Evolutionary conservation across 1,140 invertebrate species (phyloP), one percentile per base, ranked within the genome.

Genomic region (Eueides isabella): DNA sequence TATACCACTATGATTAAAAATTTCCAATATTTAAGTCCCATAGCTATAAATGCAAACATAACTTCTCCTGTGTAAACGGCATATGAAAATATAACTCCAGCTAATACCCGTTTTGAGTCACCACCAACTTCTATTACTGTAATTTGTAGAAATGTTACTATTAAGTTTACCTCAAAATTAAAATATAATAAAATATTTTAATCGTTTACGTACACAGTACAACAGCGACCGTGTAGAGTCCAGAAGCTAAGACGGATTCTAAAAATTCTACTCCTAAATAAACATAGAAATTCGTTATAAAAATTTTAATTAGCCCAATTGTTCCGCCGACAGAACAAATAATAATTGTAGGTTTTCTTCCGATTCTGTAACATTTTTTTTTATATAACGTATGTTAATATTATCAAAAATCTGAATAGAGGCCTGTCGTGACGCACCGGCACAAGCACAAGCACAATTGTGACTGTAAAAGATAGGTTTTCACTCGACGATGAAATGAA

Each of bases 101-200:
- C 82, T 14, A 84, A 68, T 5, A 92, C 83, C 73, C 90, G 79
- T 71, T 86, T 85, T 2, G 78, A 80, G 62, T 85, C 80, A 12
- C 88, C 86, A 1, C 86, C 85, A 55, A 88, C 80, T 82, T 92
- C 90, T 26, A 92, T 85, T 71, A 92, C 90, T 92, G 83, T 67
- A 91, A 89, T 19, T 76, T 23, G 75, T 5, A 55, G 71, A 67
- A 35, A 41, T 35, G 12, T 11, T 6, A 19, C 48, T 11, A 29
- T 35, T 4, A 70, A 2, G 9, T n/a, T 28, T 19, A 55, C 4
- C 3, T 26, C 1, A 55, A 55, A 55, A 55, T 55, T 12, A 3
- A 55, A 12, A 67, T 62, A 69, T 61, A 44, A 61, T 70, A 35
- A 33, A 19, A 65, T 35, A 26, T 33, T 33, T 38, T 33, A 65